A percentile compares a stretch with the other conserved stretches of the same genome.
Evolutionary conservation across 2,797 vertebrate species (phyloP).

Genomic region (Neopelma chrysocephalum): DNA sequence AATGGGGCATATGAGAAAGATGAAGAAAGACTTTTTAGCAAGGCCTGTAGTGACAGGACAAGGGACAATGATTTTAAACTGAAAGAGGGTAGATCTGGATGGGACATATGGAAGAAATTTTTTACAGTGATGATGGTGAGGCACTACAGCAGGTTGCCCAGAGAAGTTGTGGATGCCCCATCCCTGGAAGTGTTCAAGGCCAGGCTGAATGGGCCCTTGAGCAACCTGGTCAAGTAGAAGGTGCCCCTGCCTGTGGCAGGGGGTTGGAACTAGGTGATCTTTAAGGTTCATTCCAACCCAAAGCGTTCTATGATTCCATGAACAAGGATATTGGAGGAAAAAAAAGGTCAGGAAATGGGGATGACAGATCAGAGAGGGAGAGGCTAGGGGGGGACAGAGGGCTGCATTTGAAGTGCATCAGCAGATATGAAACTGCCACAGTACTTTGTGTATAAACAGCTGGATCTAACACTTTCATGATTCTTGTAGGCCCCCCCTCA

Average conservation of each 20-base stretch:
- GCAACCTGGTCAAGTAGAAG: neutral
- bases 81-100: neutral
- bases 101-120: neutral
- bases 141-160: neutral
- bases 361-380: neutral
- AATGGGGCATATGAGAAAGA: neutral
- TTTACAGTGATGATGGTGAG: neutral
- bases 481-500: slow-evolving; percentile 72
- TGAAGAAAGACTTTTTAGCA: neutral
- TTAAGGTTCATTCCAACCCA: neutral
- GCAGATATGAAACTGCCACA: neutral
- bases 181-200: neutral
- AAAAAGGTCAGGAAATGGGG: neutral
- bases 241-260: neutral
- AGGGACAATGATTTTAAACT: neutral
- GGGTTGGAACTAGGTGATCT: neutral
- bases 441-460: neutral
- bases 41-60: neutral
- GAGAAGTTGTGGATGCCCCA: neutral
- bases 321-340: neutral
- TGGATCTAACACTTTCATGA: neutral
- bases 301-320: neutral
- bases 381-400: neutral
- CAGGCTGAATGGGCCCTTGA: neutral
- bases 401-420: neutral